These are phyloP conservation scores for Dicaeum eximium DNA, from an alignment of 2,113 vertebrate genomes.

Conservation along the genomic window DNA sequence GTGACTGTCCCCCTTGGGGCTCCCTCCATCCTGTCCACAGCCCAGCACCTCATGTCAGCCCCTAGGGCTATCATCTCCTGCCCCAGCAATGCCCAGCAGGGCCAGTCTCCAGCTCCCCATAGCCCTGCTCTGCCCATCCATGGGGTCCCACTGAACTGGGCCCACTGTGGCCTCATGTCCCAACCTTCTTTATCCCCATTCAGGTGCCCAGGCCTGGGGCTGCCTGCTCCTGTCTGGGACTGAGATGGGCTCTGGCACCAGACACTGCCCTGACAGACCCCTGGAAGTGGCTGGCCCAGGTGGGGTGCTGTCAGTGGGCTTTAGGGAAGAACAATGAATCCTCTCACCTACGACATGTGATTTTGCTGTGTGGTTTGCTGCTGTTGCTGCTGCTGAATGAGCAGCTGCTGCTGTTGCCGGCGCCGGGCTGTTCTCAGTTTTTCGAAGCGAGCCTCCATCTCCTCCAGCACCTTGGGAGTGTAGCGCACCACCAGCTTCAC, in stretches of 20 bases:
- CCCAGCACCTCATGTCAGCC: neutral
- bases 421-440: conserved; percentile 94
- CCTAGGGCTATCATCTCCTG: neutral
- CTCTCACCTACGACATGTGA: conserved; percentile 97
- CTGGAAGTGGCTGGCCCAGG: neutral
- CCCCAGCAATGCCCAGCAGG: neutral
- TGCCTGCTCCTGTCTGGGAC: neutral
- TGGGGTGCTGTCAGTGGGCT: neutral
- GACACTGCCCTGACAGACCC: neutral
- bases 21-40: neutral
- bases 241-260: neutral
- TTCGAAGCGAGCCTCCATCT: conserved; percentile 99
- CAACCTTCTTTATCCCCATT: neutral
- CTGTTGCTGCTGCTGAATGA: conserved; percentile 89
- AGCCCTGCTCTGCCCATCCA: neutral
- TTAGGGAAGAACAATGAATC: conserved; percentile 51
- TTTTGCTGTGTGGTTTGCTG: conserved; percentile 90
- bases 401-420: conserved; percentile 93
- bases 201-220: neutral
- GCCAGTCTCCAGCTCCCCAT: neutral
- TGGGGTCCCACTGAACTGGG: neutral
- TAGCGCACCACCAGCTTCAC: conserved; percentile 98
- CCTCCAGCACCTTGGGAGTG: conserved; percentile 97
- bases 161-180: neutral
- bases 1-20: neutral